phyloP scores from a whole-genome alignment of 2,888 invertebrate genomes.

The Scrobipalpa costella region DNA sequence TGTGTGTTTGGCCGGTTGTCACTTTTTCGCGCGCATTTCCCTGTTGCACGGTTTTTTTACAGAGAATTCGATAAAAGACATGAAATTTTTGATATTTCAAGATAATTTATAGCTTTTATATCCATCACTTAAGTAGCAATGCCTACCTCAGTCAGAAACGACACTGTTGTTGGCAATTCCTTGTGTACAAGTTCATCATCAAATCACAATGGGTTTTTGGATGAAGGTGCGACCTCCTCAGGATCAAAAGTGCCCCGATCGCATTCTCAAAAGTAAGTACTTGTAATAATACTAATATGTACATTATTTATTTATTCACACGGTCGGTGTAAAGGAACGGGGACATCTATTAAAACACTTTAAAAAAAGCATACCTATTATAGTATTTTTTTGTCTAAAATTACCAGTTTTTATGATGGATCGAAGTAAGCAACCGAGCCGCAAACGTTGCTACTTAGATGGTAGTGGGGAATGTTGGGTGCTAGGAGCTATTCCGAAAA shows the following conservation, averaged over 20 bases:
- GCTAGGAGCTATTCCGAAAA: too few species aligned
- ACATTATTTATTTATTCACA: too few species aligned
- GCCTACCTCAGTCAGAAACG: slow-evolving; percentile 13
- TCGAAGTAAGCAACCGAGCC: too few species aligned
- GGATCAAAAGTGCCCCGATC: not conserved
- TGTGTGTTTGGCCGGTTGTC: not conserved
- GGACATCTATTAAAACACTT: too few species aligned
- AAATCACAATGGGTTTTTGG: not conserved
- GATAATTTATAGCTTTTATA: not conserved
- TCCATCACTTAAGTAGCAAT: not conserved
- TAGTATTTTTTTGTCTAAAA: too few species aligned
- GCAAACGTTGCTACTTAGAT: too few species aligned
- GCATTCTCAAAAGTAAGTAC: slow-evolving; percentile 11
- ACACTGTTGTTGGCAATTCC: not conserved
- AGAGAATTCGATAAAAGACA: not conserved
- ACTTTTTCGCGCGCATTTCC: slow-evolving; percentile 1
- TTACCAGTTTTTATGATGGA: too few species aligned
- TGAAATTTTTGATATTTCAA: not conserved
- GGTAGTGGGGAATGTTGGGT: too few species aligned
- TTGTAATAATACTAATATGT: too few species aligned
- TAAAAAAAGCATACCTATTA: too few species aligned
- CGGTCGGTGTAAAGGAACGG: too few species aligned
- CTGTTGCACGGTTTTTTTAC: not conserved
- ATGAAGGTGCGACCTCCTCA: not conserved
- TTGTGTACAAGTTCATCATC: slow-evolving; percentile 7